phyloP scores from a whole-genome alignment of 1,140 invertebrate species.

The Drosophila ironensis region DNA sequence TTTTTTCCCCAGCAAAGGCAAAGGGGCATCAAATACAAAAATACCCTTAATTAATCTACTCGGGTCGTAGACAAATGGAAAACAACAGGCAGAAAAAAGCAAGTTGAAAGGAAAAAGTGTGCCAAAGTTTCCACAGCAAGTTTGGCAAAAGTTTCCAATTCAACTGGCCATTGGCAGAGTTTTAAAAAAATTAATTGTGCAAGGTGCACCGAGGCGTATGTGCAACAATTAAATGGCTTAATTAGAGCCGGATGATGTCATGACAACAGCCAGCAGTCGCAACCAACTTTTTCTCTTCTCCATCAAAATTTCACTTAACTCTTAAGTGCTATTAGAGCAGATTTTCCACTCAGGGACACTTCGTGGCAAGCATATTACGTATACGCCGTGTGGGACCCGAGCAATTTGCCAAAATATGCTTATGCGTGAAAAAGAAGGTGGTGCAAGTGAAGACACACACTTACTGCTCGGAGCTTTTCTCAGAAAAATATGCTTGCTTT shows the following conservation, averaged over 20 bases:
- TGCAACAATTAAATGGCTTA: slow-evolving; percentile 64
- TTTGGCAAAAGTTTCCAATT: slow-evolving; percentile 20
- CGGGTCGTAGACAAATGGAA: slow-evolving; percentile 6
- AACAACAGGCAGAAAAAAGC: slow-evolving; percentile 8
- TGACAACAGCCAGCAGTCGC: slow-evolving; percentile 10
- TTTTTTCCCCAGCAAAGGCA: neutral
- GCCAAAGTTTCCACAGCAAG: slow-evolving; percentile 2
- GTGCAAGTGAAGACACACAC: neutral
- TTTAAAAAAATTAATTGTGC: slow-evolving; percentile 50
- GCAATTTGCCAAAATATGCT: slow-evolving; percentile 26
- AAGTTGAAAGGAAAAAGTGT: slow-evolving; percentile 23
- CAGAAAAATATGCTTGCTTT: no score
- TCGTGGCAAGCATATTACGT: slow-evolving; percentile 42
- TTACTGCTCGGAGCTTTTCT: no score
- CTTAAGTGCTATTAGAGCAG: slow-evolving; percentile 36
- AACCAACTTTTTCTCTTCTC: neutral
- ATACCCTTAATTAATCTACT: slow-evolving; percentile 65
- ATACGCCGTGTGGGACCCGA: slow-evolving; percentile 34
- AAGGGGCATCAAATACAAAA: slow-evolving; percentile 22
- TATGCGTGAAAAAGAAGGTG: neutral
- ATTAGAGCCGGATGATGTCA: slow-evolving; percentile 40
- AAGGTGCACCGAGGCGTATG: slow-evolving; percentile 60
- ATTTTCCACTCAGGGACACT: slow-evolving; percentile 32
- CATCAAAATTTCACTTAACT: slow-evolving; percentile 33
- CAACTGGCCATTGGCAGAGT: neutral